Evolutionary conservation across 2,888 invertebrate genomes (phyloP).

Genomic region (Mesochorus sp.): DNA sequence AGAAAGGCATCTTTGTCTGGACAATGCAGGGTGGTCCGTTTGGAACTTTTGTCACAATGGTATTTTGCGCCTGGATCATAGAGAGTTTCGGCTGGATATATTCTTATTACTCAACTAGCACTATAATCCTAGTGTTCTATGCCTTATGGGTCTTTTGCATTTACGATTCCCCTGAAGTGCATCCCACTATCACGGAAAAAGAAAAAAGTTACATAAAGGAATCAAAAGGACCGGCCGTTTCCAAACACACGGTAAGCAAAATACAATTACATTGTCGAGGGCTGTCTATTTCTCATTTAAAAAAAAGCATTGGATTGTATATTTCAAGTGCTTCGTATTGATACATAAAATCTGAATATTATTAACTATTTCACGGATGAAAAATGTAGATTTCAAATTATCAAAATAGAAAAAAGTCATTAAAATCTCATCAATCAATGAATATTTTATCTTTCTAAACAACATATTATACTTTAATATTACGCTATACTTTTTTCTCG

Average conservation of each 20-base stretch:
- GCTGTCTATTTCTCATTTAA: neutral
- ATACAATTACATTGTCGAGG: neutral
- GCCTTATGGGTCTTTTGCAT: conserved; percentile 86
- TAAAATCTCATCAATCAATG: too few species aligned
- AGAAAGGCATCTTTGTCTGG: conserved; percentile 90
- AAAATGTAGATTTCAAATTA: too few species aligned
- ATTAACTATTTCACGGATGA: too few species aligned
- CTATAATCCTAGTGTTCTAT: conserved; percentile 84
- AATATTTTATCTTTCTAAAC: too few species aligned
- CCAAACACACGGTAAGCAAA: conserved; percentile 74
- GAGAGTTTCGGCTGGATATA: conserved; percentile 87
- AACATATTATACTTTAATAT: too few species aligned
- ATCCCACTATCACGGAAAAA: conserved; percentile 85
- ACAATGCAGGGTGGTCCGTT: conserved; percentile 87
- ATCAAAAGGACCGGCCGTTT: conserved; percentile 76
- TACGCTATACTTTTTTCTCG: too few species aligned
- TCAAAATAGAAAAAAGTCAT: too few species aligned
- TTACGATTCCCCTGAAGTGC: conserved; percentile 86
- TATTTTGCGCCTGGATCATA: conserved; percentile 87
- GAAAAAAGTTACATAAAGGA: conserved; percentile 86
- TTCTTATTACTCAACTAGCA: conserved; percentile 87
- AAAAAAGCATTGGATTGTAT: too few species aligned
- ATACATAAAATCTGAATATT: too few species aligned
- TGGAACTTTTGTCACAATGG: conserved; percentile 88
- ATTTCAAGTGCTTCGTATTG: too few species aligned